Evolutionary conservation across 2,888 invertebrate genomes (phyloP).

Genomic region (Noctua pronuba): DNA sequence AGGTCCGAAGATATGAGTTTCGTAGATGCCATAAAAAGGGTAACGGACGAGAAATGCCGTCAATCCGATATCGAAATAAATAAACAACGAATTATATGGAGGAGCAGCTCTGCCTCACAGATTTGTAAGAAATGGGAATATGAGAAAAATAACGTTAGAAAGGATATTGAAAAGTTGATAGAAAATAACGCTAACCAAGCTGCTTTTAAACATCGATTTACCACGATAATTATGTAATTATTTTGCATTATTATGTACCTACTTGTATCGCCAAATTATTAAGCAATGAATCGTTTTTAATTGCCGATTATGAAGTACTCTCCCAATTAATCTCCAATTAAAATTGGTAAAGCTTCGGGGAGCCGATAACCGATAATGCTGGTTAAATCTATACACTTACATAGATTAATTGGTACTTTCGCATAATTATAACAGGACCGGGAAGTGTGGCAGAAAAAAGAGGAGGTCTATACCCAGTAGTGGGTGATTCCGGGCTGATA

Average conservation of each 20-base stretch:
- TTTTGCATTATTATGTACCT: constrained; percentile 4
- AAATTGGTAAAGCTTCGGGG: constrained; percentile 31
- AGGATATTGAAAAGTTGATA: constrained; percentile 38
- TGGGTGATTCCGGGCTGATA: too few relatives aligned
- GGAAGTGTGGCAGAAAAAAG: too few relatives aligned
- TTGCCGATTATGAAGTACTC: constrained; percentile 22
- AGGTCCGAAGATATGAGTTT: constrained; percentile 68
- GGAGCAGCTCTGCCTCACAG: constrained; percentile 40
- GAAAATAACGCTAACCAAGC: background rate
- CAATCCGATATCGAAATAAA: constrained; percentile 74
- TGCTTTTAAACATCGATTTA: background rate
- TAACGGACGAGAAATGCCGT: constrained; percentile 57
- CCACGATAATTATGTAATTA: constrained; percentile 5
- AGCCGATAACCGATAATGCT: constrained; percentile 17
- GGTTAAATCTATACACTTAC: constrained; percentile 14
- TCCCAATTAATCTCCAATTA: constrained; percentile 35
- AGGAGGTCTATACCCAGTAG: too few relatives aligned
- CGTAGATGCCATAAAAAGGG: constrained; percentile 72
- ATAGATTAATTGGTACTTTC: constrained; percentile 11
- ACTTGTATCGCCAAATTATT: constrained; percentile 28
- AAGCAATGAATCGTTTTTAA: constrained; percentile 37
- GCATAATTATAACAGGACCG: too few relatives aligned
- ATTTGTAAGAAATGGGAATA: constrained; percentile 32
- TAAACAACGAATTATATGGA: constrained; percentile 64
- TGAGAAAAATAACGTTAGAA: constrained; percentile 14